Evolutionary conservation across 2,113 vertebrate species (phyloP), one percentile per base, ranked within the genome.

Genomic region (Lampris incognitus): DNA sequence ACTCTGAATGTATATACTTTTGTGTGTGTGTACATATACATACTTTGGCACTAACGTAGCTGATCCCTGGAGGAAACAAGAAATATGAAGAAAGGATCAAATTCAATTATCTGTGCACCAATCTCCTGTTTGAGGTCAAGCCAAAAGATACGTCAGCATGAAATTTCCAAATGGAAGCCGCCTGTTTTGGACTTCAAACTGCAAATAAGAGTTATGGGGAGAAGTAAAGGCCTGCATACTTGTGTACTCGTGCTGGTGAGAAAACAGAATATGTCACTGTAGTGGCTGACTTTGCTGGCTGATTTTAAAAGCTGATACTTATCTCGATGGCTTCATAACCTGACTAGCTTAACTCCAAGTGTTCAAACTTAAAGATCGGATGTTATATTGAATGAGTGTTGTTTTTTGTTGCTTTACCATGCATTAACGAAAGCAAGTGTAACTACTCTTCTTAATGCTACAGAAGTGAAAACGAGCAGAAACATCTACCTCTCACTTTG

Each of bases 101-200:
- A 77, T 64, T 77, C 69, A 63, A 66, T 63, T 84, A 80, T 77
- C 50, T 63, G 55, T 66, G 59, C 24, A 42, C 50, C 62, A 36
- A 36, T 79, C 69, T 66, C 66, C 55, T 41, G 73, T 87, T 74
- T 85, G 70, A 75, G 84, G 60, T 68, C 57, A 66, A 55, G 55
- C 69, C 76, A 75, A 85, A 85, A 66, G 78, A 79, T 85, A 89
- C 85, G 88, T 57, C 6, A 82, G 88, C 91, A 74, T 87, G 80
- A 91, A 82, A 88, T 86, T 72, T 82, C 65, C 81, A 86, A 92
- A 92, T 85, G 86, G 78, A 86, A 89, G 65, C 70, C 48, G 74
- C 71, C 73, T 91, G 88, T 84, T 81, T 82, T 76, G 71, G 85
- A 76, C 78, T 83, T 79, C 66, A 55, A 65, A 80, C 54, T 9